Base-by-base conservation (phyloP, 1,140 invertebrate species). In the Bombus confusus region DNA sequence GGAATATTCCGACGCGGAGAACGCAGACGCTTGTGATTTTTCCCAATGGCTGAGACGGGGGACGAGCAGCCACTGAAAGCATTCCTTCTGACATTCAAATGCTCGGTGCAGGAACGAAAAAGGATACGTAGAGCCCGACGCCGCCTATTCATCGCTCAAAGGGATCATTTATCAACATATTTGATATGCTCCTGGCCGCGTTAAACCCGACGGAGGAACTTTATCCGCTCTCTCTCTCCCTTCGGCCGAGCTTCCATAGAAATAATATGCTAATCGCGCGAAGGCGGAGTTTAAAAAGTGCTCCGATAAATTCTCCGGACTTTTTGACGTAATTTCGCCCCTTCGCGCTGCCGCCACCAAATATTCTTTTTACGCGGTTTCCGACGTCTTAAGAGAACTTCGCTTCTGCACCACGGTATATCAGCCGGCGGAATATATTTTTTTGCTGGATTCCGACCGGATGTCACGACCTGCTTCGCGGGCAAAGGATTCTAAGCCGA, bases 161-260 rank as follows among this genome's bases (percentile, higher is more conserved):
- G 93, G 91, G 87, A 95, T 95, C 94, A 94, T 95, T 95, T 94
- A 95, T 95, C 95, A 95, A 94, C 94, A 94, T 95, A 95, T 95
- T 95, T 95, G 94, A 95, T 95, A 94, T 94, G 93, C 94, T 94
- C 91, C 90, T 80, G 91, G 91, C 91, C 86, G 83, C 86, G 86
- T 91, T 92, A 86, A 74, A 72, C 79, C 76, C 87, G 78, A 80
- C 68, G 81, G 74, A 74, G 76, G 64, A 85, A 86, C 68, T 37
- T 68, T 22, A 62, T 64, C 87, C 82, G 18, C 47, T 86, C 79
- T 75, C 86, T 92, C 82, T 22, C 9, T 31, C 22, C 66, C 31
- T 80, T 87, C 88, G 86, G 89, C 85, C 91, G 91, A 89, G 86
- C 90, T 91, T 88, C 86, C 88, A 93, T 94, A 94, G 93, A 95